Conservation (phyloP, 2,888 invertebrate species). For the Caenorhabditis drosophilae region DNA sequence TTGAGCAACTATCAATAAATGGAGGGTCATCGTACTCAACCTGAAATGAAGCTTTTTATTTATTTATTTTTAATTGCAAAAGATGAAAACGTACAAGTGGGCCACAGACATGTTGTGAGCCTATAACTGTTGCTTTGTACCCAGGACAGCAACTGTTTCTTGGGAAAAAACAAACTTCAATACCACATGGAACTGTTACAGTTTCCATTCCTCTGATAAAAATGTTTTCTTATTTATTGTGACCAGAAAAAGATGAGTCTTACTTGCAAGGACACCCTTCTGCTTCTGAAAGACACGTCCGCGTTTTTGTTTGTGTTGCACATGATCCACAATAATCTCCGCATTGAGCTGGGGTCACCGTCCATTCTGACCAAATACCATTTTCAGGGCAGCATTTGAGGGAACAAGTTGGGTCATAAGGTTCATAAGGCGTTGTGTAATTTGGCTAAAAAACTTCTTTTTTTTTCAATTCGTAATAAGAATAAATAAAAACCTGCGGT, state of each 20-base stretch:
- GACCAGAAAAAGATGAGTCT: not conserved
- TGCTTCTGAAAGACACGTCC: conserved; percentile 37
- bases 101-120: conserved; percentile 16
- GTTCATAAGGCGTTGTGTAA: conserved; percentile 8
- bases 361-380: conserved; percentile 40
- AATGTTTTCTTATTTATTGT: too few species aligned
- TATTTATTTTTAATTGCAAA: too few species aligned
- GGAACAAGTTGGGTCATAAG: conserved; percentile 6
- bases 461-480: not conserved
- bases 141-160: conserved; percentile 41
- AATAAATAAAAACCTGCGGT: conserved; percentile 22
- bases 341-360: conserved; percentile 26
- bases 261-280: conserved; percentile 45
- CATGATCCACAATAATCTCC: conserved; percentile 49
- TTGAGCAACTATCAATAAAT: too few species aligned
- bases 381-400: conserved; percentile 10
- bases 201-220: conserved; percentile 32
- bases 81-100: conserved; percentile 15
- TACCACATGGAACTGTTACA: conserved; percentile 24
- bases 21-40: too few species aligned
- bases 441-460: not conserved
- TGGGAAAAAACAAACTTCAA: conserved; percentile 45
- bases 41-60: too few species aligned
- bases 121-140: conserved; percentile 19
- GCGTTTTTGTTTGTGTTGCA: conserved; percentile 34